Evolutionary conservation across 1,140 invertebrate species (phyloP), one percentile per base, ranked within the genome.

Genomic region (Drosophila pachea): DNA sequence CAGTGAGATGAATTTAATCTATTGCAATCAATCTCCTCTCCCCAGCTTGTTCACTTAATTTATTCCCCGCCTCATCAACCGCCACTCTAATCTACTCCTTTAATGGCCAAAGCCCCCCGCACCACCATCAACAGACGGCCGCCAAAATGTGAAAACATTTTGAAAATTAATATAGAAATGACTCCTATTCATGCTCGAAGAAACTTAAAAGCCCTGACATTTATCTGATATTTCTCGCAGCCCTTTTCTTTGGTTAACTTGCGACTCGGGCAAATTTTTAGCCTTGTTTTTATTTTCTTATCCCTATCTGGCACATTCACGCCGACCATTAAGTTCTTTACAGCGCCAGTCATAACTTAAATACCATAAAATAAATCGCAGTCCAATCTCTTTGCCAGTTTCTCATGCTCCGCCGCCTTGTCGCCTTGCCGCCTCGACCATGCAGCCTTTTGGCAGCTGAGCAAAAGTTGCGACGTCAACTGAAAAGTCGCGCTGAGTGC

Each of bases 341-440:
- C 14, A 52, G 47, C 68, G 54, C 12, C 63, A 56, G 49, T 81
- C 68, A 73, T 76, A 81, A 76, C 77, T 73, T 73, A 68, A 79
- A 78, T 76, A 67, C 63, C 63, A 73, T 81, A 73, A 79, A 81
- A 81, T 73, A 79, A 79, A 79, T 79, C 77, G 66, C 47, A 58
- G 63, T 61, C 54, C 68, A 76, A 68, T 61, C 75, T 68, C 14
- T 42, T 49, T 43, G 47, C 53, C 14, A 32, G 14, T 45, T 22
- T 36, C 45, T 22, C n/a, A 31, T 14, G 4, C 7, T 12, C 35
- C 7, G 36, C 16, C 36, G 29, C 12, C 43, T 7, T 42, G 32
- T 35, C 6, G 8, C 8, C n/a, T 42, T 11, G 5, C 11, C 22
- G 22, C 12, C 40, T 12, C 11, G 38, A 8, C 22, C 3, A 22